Percentiles rank a stretch among this genome's conserved stretches.
phyloP scores from a whole-genome alignment of 2,888 invertebrate species.

The Therioaphis trifolii region DNA sequence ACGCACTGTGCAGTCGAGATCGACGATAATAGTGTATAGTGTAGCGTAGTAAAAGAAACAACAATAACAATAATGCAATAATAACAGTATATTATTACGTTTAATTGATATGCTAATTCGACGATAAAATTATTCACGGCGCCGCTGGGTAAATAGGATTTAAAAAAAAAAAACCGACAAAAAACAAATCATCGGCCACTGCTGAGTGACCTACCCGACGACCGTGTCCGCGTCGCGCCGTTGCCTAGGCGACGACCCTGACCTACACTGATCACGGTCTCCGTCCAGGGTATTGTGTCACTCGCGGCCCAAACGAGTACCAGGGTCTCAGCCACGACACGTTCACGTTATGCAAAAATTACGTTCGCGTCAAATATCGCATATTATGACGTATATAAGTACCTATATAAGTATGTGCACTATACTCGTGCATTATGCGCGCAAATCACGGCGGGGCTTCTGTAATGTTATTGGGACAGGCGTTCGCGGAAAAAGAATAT shows the following conservation, averaged over 20 bases:
- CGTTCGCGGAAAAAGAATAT: too few relatives aligned
- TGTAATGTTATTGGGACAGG: too few relatives aligned
- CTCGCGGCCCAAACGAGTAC: conserved; percentile 41
- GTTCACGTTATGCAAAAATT: not conserved
- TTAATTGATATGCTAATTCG: too few relatives aligned
- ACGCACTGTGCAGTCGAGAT: too few relatives aligned
- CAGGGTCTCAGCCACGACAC: not conserved
- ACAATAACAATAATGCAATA: not conserved
- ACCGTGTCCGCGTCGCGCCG: not conserved
- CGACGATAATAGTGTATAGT: not conserved
- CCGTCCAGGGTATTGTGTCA: conserved; percentile 32
- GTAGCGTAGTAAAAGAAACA: not conserved
- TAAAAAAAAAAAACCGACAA: not conserved
- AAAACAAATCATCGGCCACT: not conserved
- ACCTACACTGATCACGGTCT: conserved; percentile 28
- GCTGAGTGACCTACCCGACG: not conserved
- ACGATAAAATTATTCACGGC: not conserved
- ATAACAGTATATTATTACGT: too few relatives aligned
- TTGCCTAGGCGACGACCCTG: conserved; percentile 4
- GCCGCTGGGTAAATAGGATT: not conserved
- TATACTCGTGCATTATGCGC: too few relatives aligned
- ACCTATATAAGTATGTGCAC: too few relatives aligned
- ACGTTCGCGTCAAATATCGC: too few relatives aligned
- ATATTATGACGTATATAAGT: too few relatives aligned
- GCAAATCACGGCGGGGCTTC: too few relatives aligned